Evolutionary conservation across 2,113 vertebrate species (phyloP), one percentile per base, ranked within the genome.

Genomic region (Mola mola): DNA sequence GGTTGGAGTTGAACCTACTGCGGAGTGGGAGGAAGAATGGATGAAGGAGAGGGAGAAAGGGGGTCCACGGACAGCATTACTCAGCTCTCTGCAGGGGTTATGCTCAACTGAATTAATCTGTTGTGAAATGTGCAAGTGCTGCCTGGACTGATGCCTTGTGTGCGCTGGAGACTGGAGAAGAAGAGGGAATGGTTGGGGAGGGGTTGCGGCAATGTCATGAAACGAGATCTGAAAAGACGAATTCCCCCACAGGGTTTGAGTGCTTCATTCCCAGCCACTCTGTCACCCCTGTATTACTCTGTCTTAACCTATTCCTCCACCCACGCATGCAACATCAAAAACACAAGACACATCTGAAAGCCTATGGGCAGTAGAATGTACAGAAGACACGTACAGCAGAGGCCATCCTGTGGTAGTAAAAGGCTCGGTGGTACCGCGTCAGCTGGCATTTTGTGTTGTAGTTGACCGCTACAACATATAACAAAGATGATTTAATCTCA

Each of bases 151-250:
- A 61, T 53, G 66, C 44, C 44, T 81, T 42, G 51, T 76, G 61
- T 53, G 64, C 34, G 15, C 34, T 59, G 41, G 62, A 64, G 56
- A 69, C 59, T 55, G 59, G 52, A 40, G 34, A 40, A 74, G 26
- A 17, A 52, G 19, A 42, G 24, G 19, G 36, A 17, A 15, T 26
- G 59, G 38, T 7, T 12, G 40, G 55, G 40, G 15, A 10, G 33
- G 6, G 46, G 12, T 78, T 61, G 69, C 62, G 44, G 36, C 53
- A 28, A 38, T 78, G 70, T 81, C 65, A 79, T 74, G 51, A 71
- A 79, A 83, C 70, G 41, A 41, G 70, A 87, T 83, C 47, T 83
- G 68, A 82, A 86, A 83, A 80, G 78, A 40, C 55, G 22, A 69
- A 71, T 66, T 61, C 59, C 29, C 71, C 81, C 65, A 51, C 42